Conservation (phyloP, 2,113 vertebrate species). For the Menidia beryllina region DNA sequence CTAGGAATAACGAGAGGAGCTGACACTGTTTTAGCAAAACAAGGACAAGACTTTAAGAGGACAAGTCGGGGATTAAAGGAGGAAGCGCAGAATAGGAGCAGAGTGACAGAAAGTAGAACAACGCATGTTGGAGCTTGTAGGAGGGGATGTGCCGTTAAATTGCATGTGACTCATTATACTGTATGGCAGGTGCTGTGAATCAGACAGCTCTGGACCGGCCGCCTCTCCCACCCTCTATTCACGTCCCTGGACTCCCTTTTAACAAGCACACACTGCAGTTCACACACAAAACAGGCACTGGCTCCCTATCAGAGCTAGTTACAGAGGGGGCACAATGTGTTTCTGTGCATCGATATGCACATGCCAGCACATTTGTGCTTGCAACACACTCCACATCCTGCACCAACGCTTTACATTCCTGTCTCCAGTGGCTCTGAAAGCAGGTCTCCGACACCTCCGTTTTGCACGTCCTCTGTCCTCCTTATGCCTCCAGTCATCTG, state of each 20-base stretch:
- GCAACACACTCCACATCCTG: slow-evolving; percentile 31
- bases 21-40: background rate
- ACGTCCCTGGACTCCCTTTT: slow-evolving; percentile 18
- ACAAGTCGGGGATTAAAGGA: background rate
- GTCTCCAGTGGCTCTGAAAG: slow-evolving; percentile 47
- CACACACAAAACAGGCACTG: slow-evolving; percentile 30
- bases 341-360: slow-evolving; percentile 32
- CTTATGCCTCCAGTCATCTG: background rate
- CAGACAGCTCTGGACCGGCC: slow-evolving; percentile 11
- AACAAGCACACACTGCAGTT: slow-evolving; percentile 43
- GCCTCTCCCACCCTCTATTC: slow-evolving; percentile 20
- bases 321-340: slow-evolving; percentile 18
- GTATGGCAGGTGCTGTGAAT: slow-evolving; percentile 46
- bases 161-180: slow-evolving; percentile 51
- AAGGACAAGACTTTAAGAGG: background rate
- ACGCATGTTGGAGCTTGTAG: slow-evolving; percentile 36
- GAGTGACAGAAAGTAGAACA: slow-evolving; percentile 25
- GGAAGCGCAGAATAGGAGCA: slow-evolving; percentile 9
- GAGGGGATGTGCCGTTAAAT: slow-evolving; percentile 29
- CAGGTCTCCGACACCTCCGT: slow-evolving; percentile 25
- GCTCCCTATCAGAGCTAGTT: background rate
- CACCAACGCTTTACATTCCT: slow-evolving; percentile 37
- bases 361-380: slow-evolving; percentile 22
- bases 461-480: slow-evolving; percentile 11
- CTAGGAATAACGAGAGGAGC: slow-evolving; percentile 5